Evolutionary conservation across 2,797 vertebrate genomes (phyloP), one percentile per base, ranked within the genome.

Genomic region (Holocentrus rufus): DNA sequence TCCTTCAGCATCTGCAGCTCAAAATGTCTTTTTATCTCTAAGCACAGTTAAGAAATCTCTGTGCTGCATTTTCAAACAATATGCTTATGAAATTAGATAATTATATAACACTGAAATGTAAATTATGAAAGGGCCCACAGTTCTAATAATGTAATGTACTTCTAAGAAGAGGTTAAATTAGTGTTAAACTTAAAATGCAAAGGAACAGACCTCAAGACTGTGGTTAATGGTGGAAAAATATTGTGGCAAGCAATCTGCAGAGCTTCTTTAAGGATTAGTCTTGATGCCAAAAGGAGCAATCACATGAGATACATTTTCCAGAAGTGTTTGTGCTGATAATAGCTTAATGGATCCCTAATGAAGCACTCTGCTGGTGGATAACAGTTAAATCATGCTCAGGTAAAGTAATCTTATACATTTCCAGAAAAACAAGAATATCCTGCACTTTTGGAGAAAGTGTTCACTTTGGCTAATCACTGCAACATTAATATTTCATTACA

Each of bases 231-330:
- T 53, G 5, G 50, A 53, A 11, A 20, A 53, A 53, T 53, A 53
- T 53, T 23, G 22, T 11, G 22, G 22, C 9, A 31, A 7, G 2
- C 18, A n/a, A n/a, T 47, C 60, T 76, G 20, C 11, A 53, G 30
- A 57, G 27, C 8, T 20, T 36, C 20, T 77, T 31, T 47, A 3
- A 13, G 18, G 31, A 44, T 44, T 9, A n/a, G 50, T 53, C 50
- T 23, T 65, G 39, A 69, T 34, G 61, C 57, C 42, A 71, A 7
- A 15, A 31, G 5, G 39, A 27, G 39, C 42, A 66, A 52, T 63
- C 53, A 17, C 2, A 34, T 34, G 9, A 54, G 27, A 20, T 25
- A 31, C 18, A 34, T 39, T 30, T 10, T 31, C 22, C 39, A 53
- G 22, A 56, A 4, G 22, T 53, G 54, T 25, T 58, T 58, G 14